A percentile compares a stretch with the other conserved stretches of the same genome.
phyloP scores from a whole-genome alignment of 2,797 vertebrate genomes.

The Erpetoichthys calabaricus region DNA sequence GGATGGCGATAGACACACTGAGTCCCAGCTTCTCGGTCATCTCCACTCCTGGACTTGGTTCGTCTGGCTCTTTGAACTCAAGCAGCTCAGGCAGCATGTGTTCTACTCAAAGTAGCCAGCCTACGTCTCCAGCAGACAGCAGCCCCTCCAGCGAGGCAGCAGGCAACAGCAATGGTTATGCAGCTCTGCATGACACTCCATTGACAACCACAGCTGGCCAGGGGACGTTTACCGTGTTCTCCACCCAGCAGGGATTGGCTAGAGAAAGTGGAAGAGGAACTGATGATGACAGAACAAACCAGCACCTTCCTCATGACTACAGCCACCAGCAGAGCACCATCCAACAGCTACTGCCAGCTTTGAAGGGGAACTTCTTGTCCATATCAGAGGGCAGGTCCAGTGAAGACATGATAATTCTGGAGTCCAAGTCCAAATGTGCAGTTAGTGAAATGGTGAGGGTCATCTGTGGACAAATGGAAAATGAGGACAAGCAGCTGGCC shows the following conservation, averaged over 20 bases:
- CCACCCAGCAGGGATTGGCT: slow-evolving; percentile 48
- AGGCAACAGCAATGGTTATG: slow-evolving; percentile 63
- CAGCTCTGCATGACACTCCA: slow-evolving; percentile 66
- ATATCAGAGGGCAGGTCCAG: slow-evolving; percentile 62
- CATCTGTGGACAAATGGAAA: slow-evolving; percentile 82
- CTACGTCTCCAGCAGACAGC: slow-evolving; percentile 43
- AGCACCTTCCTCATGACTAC: slow-evolving; percentile 65
- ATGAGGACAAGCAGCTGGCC: slow-evolving; percentile 78
- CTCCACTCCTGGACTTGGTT: slow-evolving; percentile 45
- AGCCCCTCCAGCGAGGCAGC: slow-evolving; percentile 69
- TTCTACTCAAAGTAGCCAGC: slow-evolving; percentile 40
- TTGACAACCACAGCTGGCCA: slow-evolving; percentile 66
- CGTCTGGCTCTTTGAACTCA: slow-evolving; percentile 49
- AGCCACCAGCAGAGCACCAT: slow-evolving; percentile 53
- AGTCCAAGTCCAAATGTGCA: slow-evolving; percentile 61
- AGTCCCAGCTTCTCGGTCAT: slow-evolving; percentile 55
- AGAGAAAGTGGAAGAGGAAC: slow-evolving; percentile 32
- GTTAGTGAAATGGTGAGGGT: slow-evolving; percentile 70
- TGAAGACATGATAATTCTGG: slow-evolving; percentile 48
- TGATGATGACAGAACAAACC: slow-evolving; percentile 31
- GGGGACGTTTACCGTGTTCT: slow-evolving; percentile 62
- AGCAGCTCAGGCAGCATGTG: slow-evolving; percentile 24
- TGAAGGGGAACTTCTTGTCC: slow-evolving; percentile 71
- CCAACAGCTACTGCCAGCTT: slow-evolving; percentile 55
- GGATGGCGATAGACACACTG: slow-evolving; percentile 42